Evolutionary conservation across 2,888 invertebrate genomes (phyloP).

Genomic region (Halictus ligatus): DNA sequence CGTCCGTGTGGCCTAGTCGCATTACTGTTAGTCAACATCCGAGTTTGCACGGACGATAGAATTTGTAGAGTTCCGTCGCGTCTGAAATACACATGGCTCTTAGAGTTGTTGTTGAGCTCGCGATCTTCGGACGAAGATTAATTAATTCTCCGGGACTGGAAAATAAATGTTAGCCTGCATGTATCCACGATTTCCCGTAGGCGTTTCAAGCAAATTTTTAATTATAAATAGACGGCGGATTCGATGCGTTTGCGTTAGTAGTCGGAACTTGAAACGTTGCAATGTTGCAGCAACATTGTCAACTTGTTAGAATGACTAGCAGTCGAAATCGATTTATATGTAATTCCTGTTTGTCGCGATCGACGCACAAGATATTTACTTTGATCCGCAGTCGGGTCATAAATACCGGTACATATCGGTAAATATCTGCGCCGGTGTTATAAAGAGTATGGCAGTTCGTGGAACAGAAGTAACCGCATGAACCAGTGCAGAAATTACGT

Average conservation of each 20-base stretch:
- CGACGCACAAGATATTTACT: not conserved
- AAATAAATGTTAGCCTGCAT: not conserved
- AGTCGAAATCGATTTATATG: not conserved
- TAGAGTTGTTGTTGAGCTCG: constrained; percentile 3
- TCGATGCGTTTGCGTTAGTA: no score
- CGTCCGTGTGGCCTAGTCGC: not conserved
- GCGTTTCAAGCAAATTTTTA: no score
- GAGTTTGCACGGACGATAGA: not conserved
- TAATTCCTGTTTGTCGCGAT: not conserved
- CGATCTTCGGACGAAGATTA: not conserved
- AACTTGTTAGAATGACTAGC: not conserved
- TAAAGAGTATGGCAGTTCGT: not conserved
- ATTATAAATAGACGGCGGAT: no score
- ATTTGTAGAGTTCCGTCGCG: not conserved
- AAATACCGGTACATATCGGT: not conserved
- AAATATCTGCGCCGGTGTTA: not conserved
- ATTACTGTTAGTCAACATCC: not conserved
- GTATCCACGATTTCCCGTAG: not conserved
- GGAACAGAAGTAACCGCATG: not conserved
- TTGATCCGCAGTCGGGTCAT: not conserved
- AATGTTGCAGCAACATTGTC: no score
- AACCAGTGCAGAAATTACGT: not conserved
- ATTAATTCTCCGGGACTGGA: not conserved
- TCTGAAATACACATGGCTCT: not conserved
- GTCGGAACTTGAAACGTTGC: no score